Evolutionary conservation across 2,113 vertebrate species (phyloP).

Genomic region (Mungos mungo): DNA sequence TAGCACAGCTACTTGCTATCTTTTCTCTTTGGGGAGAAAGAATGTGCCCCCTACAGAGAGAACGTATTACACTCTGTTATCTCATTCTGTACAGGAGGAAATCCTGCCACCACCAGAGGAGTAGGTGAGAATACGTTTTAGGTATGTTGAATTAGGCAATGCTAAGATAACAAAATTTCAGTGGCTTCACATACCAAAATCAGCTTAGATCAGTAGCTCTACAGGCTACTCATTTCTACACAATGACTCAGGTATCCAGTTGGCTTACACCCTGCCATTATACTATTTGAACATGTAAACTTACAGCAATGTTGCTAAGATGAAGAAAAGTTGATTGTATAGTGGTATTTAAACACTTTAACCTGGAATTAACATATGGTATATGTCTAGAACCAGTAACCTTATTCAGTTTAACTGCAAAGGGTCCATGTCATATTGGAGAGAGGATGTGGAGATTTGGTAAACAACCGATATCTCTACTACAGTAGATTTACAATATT

Average conservation of each 20-base stretch:
- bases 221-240: neutral
- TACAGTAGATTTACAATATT: neutral
- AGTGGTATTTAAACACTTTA: neutral
- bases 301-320: neutral
- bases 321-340: neutral
- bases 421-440: neutral
- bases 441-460: neutral
- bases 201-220: neutral
- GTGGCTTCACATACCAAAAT: neutral
- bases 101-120: neutral
- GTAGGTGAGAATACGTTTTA: neutral
- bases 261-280: neutral
- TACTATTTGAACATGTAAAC: neutral
- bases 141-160: neutral
- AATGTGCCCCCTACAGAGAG: neutral
- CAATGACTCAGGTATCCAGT: neutral
- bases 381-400: neutral
- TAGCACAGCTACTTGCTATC: neutral
- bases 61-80: neutral
- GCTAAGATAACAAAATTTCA: neutral
- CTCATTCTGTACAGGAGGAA: neutral
- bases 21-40: neutral
- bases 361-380: neutral
- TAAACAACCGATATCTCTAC: neutral
- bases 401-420: neutral